Evolutionary conservation across 1,140 invertebrate genomes (phyloP), one percentile per base, ranked within the genome.

Genomic region (Formica exsecta): DNA sequence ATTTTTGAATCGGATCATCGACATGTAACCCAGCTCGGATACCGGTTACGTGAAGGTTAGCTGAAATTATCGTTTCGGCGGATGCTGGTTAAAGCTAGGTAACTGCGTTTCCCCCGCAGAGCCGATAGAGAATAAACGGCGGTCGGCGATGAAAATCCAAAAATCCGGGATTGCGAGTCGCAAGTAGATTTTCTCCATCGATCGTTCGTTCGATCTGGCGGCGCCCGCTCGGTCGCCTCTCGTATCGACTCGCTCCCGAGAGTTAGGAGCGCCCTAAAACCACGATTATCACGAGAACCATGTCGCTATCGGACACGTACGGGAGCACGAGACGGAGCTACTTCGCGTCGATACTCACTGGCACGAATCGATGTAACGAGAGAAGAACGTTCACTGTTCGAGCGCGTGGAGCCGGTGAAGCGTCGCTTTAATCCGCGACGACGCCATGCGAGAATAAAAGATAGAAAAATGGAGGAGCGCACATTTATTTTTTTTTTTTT

Each of bases 151-250:
- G 41, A 22, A 25, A 38, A 19, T 25, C 54, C 11, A 57, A 41
- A 44, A 44, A 70, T 71, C 38, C 68, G 54, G 22, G 41, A 61
- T 44, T 54, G 61, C 32, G n/a, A 66, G 36, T 80, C 16, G 76
- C 77, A 70, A 32, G 38, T 36, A 32, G 8, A 70, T 51, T 51
- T 19, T 51, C 74, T 54, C 25, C n/a, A 22, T 86, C 81, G 86
- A 88, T 90, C 66, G 88, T 90, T 90, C 66, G 88, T 90, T 88
- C 76, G 89, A 90, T 79, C 89, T 73, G 70, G 74, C 59, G 62
- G 77, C 73, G 61, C 36, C 75, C 71, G 79, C 57, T 83, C 32
- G 77, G 79, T 74, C 64, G 83, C 57, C 41, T 71, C 25, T 29
- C 65, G 87, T 85, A 79, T 57, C 74, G 73, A 76, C 71, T 84